Conservation (phyloP, 2,888 invertebrate genomes). For the Dryobota labecula region DNA sequence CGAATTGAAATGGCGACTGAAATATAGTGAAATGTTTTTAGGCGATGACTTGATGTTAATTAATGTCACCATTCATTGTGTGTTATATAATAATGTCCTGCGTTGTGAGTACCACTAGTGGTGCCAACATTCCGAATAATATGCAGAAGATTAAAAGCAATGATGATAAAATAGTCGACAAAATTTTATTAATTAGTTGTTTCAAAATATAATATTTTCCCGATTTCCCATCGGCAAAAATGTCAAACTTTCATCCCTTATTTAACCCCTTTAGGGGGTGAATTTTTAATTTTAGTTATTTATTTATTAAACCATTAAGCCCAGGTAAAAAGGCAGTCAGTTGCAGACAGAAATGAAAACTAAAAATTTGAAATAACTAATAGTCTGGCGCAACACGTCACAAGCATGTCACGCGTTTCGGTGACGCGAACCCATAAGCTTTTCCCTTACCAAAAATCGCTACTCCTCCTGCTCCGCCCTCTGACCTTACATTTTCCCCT, state of each 20-base stretch:
- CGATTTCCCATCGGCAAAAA: neutral
- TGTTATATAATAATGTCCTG: neutral
- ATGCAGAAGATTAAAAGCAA: neutral
- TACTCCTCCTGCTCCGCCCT: too few relatives aligned
- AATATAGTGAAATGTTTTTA: slow-evolving; percentile 14
- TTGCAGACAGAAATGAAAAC: too few relatives aligned
- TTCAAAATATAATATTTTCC: neutral
- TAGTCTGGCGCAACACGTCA: too few relatives aligned
- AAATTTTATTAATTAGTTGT: neutral
- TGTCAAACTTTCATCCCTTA: neutral
- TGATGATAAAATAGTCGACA: neutral
- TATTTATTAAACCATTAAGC: too few relatives aligned
- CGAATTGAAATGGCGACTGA: slow-evolving; percentile 4
- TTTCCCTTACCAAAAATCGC: too few relatives aligned
- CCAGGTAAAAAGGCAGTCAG: too few relatives aligned
- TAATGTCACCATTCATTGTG: slow-evolving; percentile 30
- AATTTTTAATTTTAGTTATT: too few relatives aligned
- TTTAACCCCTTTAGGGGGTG: too few relatives aligned
- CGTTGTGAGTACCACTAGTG: neutral
- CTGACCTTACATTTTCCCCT: too few relatives aligned
- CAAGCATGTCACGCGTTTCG: too few relatives aligned
- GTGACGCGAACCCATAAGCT: too few relatives aligned
- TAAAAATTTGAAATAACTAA: too few relatives aligned
- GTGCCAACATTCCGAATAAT: slow-evolving; percentile 28
- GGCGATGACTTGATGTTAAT: slow-evolving; percentile 12